Conservation (phyloP, 2,888 invertebrate species). For the Xestia c-nigrum region DNA sequence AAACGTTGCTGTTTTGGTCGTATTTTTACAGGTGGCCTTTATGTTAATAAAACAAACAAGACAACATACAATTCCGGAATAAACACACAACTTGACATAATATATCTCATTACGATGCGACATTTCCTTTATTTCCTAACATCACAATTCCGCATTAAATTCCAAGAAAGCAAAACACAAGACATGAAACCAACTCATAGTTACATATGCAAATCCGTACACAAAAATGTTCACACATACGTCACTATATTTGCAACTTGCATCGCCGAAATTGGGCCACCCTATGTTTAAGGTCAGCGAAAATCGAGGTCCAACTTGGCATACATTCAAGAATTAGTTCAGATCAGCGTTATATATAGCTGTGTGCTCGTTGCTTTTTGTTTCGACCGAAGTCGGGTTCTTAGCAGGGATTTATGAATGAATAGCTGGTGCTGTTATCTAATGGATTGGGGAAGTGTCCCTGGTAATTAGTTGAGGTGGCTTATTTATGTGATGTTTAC, state of each 20-base stretch:
- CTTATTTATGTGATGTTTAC: conserved; percentile 27
- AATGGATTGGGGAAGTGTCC: conserved; percentile 30
- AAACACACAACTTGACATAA: neutral
- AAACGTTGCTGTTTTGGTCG: neutral
- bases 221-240: conserved; percentile 43
- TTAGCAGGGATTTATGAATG: conserved; percentile 61
- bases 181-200: neutral
- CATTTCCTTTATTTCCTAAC: neutral
- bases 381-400: conserved; percentile 55
- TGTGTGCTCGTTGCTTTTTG: conserved; percentile 59
- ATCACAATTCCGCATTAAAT: neutral
- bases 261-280: conserved; percentile 67
- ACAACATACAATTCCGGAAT: neutral
- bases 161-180: neutral
- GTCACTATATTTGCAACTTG: conserved; percentile 65
- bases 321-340: conserved; percentile 75
- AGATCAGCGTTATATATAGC: conserved; percentile 67
- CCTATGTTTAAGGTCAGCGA: conserved; percentile 70
- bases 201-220: conserved; percentile 9
- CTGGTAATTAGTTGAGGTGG: conserved; percentile 28
- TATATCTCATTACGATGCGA: neutral
- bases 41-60: neutral
- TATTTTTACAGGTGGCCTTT: neutral
- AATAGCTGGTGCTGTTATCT: conserved; percentile 46
- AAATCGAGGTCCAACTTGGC: conserved; percentile 74